phyloP scores from a whole-genome alignment of 2,113 vertebrate species.

The Murina feae region DNA sequence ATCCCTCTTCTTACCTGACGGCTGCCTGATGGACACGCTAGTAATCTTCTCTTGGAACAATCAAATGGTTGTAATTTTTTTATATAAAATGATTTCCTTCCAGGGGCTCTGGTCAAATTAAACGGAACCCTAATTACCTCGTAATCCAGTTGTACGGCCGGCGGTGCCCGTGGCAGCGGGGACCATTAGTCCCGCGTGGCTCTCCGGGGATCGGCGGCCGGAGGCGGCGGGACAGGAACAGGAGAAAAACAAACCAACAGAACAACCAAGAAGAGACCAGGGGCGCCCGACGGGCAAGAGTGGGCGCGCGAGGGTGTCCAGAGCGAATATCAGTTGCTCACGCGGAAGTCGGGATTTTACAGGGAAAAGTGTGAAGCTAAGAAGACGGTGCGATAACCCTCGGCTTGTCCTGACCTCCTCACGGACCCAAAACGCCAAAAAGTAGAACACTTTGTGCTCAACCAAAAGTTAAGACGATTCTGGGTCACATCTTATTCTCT shows the following conservation, averaged over 20 bases:
- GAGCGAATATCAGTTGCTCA: background rate
- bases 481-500: background rate
- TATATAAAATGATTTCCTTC: slow-evolving; percentile 72
- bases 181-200: background rate
- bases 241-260: background rate
- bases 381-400: background rate
- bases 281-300: background rate
- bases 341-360: background rate
- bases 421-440: background rate
- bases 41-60: slow-evolving; percentile 64
- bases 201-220: background rate
- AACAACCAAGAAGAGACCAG: background rate
- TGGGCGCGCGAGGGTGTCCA: background rate
- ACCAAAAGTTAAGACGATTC: background rate
- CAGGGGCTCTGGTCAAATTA: slow-evolving; percentile 61
- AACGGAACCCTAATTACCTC: slow-evolving; percentile 56
- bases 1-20: slow-evolving; percentile 48
- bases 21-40: slow-evolving; percentile 58
- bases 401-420: background rate
- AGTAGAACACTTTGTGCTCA: background rate
- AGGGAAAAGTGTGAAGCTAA: background rate
- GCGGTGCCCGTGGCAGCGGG: background rate
- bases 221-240: background rate
- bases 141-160: slow-evolving; percentile 44
- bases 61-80: slow-evolving; percentile 59